Evolutionary conservation across 2,797 vertebrate genomes (phyloP).

Genomic region (Dicrostonyx torquatus): DNA sequence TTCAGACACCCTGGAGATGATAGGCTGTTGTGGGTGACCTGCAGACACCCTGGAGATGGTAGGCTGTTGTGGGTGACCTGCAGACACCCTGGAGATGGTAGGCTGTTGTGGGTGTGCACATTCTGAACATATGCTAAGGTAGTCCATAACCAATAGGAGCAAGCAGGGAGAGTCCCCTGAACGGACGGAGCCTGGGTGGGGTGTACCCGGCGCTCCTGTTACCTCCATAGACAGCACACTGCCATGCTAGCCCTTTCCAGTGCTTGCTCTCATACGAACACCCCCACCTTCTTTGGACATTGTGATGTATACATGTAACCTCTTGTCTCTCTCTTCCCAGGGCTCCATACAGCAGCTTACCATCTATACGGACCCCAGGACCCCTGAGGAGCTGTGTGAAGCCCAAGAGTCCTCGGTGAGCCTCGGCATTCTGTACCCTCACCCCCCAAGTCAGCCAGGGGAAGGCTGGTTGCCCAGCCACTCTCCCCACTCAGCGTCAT

Average conservation of each 20-base stretch:
- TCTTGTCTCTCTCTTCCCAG: slow-evolving; percentile 81
- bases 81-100: neutral
- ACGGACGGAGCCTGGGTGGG: neutral
- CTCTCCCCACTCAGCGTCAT: neutral
- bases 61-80: neutral
- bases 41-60: neutral
- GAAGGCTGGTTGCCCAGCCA: neutral
- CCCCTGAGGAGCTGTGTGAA: slow-evolving; percentile 93
- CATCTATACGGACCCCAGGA: slow-evolving; percentile 90
- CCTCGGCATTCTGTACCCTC: neutral
- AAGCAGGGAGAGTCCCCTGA: neutral
- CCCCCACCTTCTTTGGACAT: rapidly evolving
- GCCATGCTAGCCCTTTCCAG: neutral
- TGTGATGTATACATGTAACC: rapidly evolving
- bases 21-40: neutral
- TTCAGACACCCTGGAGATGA: neutral
- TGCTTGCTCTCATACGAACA: rapidly evolving
- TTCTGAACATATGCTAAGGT: neutral
- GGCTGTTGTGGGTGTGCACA: neutral
- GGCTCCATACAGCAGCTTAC: slow-evolving; percentile 96
- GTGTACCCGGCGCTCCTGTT: neutral
- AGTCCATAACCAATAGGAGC: too few species aligned
- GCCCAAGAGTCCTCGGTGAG: slow-evolving; percentile 96
- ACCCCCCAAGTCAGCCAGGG: neutral
- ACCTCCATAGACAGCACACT: neutral